Evolutionary conservation across 1,140 invertebrate genomes (phyloP).

Genomic region (Lepidostoma basale): DNA sequence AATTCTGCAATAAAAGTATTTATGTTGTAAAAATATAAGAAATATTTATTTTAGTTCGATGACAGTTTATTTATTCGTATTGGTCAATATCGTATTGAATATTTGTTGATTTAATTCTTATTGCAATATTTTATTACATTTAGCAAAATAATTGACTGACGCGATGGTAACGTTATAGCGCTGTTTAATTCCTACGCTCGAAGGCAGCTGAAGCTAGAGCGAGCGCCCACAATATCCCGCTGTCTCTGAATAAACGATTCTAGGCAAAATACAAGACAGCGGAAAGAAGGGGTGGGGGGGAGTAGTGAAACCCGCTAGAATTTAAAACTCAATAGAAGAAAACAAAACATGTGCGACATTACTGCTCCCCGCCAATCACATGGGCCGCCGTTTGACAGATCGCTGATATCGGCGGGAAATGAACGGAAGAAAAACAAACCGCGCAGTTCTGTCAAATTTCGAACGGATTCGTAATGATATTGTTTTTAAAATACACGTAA

Average conservation of each 20-base stretch:
- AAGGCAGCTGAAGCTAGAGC: constrained; percentile 27
- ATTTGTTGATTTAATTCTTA: too few relatives aligned
- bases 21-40: too few relatives aligned
- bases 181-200: constrained; percentile 5
- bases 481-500: background rate
- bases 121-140: too few relatives aligned
- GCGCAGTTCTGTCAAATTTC: constrained; percentile 15
- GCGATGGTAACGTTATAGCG: background rate
- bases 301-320: constrained; percentile 45
- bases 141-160: background rate
- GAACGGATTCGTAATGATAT: constrained; percentile 4
- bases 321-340: constrained; percentile 46
- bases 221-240: constrained; percentile 31
- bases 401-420: constrained; percentile 36
- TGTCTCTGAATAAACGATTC: constrained; percentile 37
- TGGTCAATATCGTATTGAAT: background rate
- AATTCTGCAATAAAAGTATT: background rate
- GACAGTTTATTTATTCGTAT: background rate
- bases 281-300: constrained; percentile 10
- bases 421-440: background rate
- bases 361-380: constrained; percentile 39
- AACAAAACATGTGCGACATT: constrained; percentile 46
- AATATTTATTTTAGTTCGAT: background rate
- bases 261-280: constrained; percentile 27
- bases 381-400: constrained; percentile 42